A percentile compares a stretch with the other conserved stretches of the same genome.
Evolutionary conservation across 2,797 vertebrate species (phyloP).

Genomic region (Haliaeetus vocifer): DNA sequence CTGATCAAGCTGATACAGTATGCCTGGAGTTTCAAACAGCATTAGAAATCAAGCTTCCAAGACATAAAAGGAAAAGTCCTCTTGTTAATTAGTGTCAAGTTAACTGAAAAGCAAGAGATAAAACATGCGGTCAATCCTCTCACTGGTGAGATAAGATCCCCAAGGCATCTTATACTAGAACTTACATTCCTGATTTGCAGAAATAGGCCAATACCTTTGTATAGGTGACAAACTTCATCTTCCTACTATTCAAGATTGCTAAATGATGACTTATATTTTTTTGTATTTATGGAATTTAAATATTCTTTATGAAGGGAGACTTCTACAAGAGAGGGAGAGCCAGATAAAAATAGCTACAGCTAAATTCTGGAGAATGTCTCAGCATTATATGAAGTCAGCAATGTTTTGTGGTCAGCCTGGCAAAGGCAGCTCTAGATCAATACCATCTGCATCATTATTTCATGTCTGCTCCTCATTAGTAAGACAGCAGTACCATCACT

Average conservation of each 20-base stretch:
- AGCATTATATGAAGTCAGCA: neutral
- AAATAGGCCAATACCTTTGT: neutral
- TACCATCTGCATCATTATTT: constrained; percentile 6
- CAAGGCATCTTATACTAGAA: neutral
- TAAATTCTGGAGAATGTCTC: neutral
- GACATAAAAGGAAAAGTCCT: constrained; percentile 4
- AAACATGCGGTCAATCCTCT: neutral
- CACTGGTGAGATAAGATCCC: neutral
- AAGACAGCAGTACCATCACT: neutral
- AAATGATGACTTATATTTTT: neutral
- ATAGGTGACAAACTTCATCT: neutral
- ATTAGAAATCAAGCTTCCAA: constrained; percentile 18
- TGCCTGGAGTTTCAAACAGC: constrained; percentile 23
- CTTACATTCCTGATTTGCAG: neutral
- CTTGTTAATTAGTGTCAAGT: constrained; percentile 29
- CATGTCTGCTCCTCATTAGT: neutral
- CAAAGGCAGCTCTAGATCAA: neutral
- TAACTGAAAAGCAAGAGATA: neutral
- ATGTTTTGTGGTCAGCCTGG: neutral
- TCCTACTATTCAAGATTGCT: neutral
- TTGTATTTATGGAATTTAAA: neutral
- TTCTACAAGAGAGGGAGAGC: neutral
- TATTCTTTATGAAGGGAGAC: neutral
- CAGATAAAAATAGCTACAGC: neutral
- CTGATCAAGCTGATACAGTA: neutral